These are phyloP conservation scores for Platyscapa corneri DNA, from an alignment of 1,140 invertebrate species.

Conservation along the genomic window DNA sequence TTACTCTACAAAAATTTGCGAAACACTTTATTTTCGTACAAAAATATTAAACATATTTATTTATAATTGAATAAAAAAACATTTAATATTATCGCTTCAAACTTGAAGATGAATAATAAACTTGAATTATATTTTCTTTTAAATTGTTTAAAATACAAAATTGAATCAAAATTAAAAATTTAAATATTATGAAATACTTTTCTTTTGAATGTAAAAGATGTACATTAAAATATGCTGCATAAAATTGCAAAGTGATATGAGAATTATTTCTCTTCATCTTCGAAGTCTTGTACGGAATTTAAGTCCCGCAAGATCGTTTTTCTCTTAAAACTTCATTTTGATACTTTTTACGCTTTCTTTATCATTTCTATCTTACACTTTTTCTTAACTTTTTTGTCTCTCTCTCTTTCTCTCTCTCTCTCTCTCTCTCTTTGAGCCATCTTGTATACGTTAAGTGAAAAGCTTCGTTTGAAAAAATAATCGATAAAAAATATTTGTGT, in stretches of 20 bases:
- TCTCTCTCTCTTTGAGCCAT: background rate
- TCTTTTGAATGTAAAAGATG: background rate
- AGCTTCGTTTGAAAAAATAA: background rate
- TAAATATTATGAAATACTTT: no score
- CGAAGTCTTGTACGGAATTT: background rate
- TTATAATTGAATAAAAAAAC: background rate
- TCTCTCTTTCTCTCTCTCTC: background rate
- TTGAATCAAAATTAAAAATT: no score
- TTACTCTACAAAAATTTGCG: no score
- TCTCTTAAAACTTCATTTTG: background rate
- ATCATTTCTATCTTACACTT: background rate
- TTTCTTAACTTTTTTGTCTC: background rate
- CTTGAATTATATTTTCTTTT: no score
- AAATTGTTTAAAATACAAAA: no score
- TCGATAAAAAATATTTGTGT: constrained; percentile 25
- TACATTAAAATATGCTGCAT: constrained; percentile 8
- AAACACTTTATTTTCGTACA: background rate
- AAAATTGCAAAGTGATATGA: background rate
- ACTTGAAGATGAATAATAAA: no score
- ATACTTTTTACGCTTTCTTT: background rate
- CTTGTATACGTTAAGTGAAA: background rate
- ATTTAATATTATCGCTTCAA: no score
- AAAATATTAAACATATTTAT: background rate
- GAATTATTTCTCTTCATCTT: background rate
- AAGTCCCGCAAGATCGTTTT: no score